Base-by-base conservation (phyloP, 2,797 vertebrate species). In the Anomalospiza imberbis region DNA sequence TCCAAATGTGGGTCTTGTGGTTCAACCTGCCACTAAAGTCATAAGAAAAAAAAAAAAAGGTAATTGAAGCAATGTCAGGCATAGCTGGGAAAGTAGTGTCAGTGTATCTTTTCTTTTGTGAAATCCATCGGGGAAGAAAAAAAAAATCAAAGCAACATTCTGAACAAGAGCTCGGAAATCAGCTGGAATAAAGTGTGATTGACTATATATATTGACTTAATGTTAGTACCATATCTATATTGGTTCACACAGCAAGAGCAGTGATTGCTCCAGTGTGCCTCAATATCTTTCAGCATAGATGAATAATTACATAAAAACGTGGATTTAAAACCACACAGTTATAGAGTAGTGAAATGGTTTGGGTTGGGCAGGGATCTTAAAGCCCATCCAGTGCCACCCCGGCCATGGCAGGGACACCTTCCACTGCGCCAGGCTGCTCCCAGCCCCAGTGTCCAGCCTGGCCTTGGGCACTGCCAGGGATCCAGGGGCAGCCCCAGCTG, bases 371-470 rank as follows among this genome's bases (percentile, higher is more conserved):
- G 5, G 12, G 34, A 44, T 7, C 13, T 54, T 24, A 48, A 68
- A 75, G 0, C 6, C 4, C 48, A 24, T 1, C 7, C 15, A 7
- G 3, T 31, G 0, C 10, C 10, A 26, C 4, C 25, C n/a, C 29
- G 18, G 20, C 45, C 53, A 5, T 10, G n/a, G 9, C 17, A 40
- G 61, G 53, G 40, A 53, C 54, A 19, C 2, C 1, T 73, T 0
- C 14, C 25, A 26, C 21, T 38, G 0, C 21, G n/a, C 25, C 61
- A 53, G 17, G 20, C 2, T 74, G 17, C 54, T 31, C n/a, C 60
- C 1, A 58, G 25, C 24, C 45, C 17, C n/a, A 44, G 1, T 61
- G 15, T 55, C 61, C 68, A 53, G 0, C 68, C 60, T 60, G 53
- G 10, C 29, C 45, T 60, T 15, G 70, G 42, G 0, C 62, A 54